These are phyloP conservation scores for Peromyscus aztecus DNA, from an alignment of 2,797 vertebrate genomes.

Conservation along the genomic window DNA sequence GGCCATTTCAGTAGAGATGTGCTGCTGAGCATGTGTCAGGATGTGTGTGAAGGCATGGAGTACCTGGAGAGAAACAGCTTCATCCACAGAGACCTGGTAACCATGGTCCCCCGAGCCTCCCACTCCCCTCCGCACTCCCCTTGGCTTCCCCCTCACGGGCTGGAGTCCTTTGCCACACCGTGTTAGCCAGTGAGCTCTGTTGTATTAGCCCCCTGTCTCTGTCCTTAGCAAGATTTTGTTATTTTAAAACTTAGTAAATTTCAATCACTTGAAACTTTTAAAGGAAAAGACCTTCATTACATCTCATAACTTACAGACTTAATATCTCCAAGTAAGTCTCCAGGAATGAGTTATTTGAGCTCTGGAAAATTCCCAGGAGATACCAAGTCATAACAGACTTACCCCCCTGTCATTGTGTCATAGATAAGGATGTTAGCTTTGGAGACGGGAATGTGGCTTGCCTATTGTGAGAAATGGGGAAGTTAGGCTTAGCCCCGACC, in stretches of 20 bases:
- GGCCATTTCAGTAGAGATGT: conserved; percentile 89
- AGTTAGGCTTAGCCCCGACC: not conserved
- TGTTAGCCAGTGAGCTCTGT: not conserved
- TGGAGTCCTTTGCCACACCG: not conserved
- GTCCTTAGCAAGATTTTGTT: not conserved
- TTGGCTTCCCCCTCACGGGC: not conserved
- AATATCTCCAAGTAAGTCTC: not conserved
- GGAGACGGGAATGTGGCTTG: not conserved
- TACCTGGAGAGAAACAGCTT: conserved; percentile 94
- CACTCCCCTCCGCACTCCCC: not conserved
- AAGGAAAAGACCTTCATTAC: conserved; percentile 36
- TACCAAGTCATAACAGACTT: not conserved
- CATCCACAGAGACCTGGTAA: conserved; percentile 97
- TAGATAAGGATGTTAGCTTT: not conserved
- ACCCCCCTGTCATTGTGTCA: not conserved
- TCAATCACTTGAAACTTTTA: not conserved
- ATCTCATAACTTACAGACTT: not conserved
- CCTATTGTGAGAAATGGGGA: not conserved
- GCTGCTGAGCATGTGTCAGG: conserved; percentile 94
- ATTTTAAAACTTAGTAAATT: conserved; percentile 38
- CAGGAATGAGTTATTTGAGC: not conserved
- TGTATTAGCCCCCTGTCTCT: not conserved
- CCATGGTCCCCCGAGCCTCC: rapidly evolving
- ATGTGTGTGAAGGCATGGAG: conserved; percentile 95
- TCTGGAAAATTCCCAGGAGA: not conserved